Percentiles rank a stretch among this genome's conserved stretches.
Conservation (phyloP, 1,140 invertebrate genomes). For the Drosophila subpulchrella region DNA sequence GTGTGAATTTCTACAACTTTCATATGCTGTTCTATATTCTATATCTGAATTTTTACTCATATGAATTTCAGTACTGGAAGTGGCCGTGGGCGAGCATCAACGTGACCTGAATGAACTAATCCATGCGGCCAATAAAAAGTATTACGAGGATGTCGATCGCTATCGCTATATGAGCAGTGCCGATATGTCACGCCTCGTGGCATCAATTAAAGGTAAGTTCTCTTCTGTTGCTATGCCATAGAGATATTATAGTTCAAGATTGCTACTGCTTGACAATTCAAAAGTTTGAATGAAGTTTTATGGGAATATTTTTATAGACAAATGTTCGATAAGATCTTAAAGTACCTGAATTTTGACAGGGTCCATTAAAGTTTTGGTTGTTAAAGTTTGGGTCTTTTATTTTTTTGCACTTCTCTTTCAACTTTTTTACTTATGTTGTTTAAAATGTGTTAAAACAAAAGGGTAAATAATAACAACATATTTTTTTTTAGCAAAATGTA, state of each 20-base stretch:
- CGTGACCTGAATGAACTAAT: conserved; percentile 87
- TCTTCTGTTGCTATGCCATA: conserved; percentile 32
- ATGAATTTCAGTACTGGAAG: conserved; percentile 89
- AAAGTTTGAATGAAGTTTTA: conserved; percentile 14
- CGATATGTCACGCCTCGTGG: conserved; percentile 59
- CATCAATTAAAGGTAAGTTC: conserved; percentile 76
- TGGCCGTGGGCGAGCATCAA: conserved; percentile 91
- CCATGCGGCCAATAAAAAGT: conserved; percentile 86
- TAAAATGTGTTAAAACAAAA: too few species aligned
- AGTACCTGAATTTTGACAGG: neutral
- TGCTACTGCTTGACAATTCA: neutral
- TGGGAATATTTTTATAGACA: conserved; percentile 8
- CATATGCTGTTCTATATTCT: neutral
- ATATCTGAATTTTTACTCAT: conserved; percentile 1
- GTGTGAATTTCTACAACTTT: conserved; percentile 18
- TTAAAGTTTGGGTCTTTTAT: neutral
- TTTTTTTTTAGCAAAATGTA: too few species aligned
- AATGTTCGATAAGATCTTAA: neutral
- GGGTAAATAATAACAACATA: too few species aligned
- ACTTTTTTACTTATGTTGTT: too few species aligned
- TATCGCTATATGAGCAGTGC: conserved; percentile 45
- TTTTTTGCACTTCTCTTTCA: too few species aligned
- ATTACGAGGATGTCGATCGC: conserved; percentile 84
- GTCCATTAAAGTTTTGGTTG: neutral
- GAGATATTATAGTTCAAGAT: neutral